phyloP scores from a whole-genome alignment of 2,888 invertebrate species.

The Rhopalosiphum nymphaeae region DNA sequence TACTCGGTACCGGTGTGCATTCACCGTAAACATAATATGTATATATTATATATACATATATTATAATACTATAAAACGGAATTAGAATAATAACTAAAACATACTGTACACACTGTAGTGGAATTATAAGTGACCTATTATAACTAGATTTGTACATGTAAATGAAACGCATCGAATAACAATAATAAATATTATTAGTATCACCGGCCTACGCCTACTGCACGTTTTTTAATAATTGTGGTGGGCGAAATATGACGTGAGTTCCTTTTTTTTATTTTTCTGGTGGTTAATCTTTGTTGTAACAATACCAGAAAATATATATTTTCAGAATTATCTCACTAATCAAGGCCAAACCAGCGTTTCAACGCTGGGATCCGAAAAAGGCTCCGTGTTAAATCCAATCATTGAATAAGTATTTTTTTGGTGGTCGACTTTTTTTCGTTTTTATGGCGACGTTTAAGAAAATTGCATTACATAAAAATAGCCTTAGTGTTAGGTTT shows the following conservation, averaged over 20 bases:
- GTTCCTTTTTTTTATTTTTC: conserved; percentile 20
- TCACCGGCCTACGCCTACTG: conserved; percentile 33
- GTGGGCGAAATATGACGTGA: conserved; percentile 37
- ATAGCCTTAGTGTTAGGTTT: neutral
- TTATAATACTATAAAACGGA: neutral
- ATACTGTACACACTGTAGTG: neutral
- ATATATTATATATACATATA: neutral
- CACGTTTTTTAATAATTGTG: conserved; percentile 19
- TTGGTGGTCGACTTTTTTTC: neutral
- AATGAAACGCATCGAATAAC: conserved; percentile 21
- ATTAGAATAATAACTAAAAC: conserved; percentile 50
- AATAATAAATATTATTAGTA: conserved; percentile 42
- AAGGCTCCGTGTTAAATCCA: neutral
- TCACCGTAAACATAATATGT: conserved; percentile 45
- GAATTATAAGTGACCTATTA: conserved; percentile 13
- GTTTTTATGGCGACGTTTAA: neutral
- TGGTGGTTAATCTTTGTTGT: conserved; percentile 1
- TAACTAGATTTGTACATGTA: conserved; percentile 1
- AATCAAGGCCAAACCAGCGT: neutral
- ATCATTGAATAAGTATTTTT: neutral
- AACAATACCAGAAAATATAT: neutral
- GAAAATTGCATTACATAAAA: neutral
- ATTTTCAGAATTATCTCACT: neutral
- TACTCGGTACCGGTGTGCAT: conserved; percentile 36
- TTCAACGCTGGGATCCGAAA: neutral